Base-by-base conservation (phyloP, 1,140 invertebrate genomes). In the Papilio xuthus region DNA sequence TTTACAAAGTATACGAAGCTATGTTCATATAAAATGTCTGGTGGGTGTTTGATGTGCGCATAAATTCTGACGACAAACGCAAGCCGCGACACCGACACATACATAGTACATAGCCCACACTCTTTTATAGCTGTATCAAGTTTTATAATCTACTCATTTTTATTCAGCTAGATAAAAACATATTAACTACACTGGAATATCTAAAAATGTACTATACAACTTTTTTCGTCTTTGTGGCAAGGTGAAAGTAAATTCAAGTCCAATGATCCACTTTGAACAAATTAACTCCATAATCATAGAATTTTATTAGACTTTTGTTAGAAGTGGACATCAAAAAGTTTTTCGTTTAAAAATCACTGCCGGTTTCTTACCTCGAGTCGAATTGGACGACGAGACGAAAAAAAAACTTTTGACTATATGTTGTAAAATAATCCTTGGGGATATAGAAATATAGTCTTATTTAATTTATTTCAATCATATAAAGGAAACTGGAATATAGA, bases 11-110 rank as follows among this genome's bases (percentile, higher is more conserved):
- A 67, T 32, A 67, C 23, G 56, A 60, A 23, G 23, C n/a, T 10
- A 60, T 67, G 60, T 67, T 67, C 13, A 67, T 67, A 67, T 67
- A 28, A 67, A 67, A 67, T 67, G 60, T 67, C 26, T 67, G 60
- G 23, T 28, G 13, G 60, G 60, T 67, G 60, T 67, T 67, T 67
- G 60, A 67, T 67, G 60, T 18, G 12, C 26, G 60, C 60, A 67
- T 67, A 67, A 67, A 67, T 67, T 32, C 28, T 28, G 23, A 28
- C 13, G 13, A 28, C 60, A 67, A 67, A 15, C 60, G 60, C 12
- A 13, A 26, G 60, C 60, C 60, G 60, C 26, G 23, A 28, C 60
- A 28, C 60, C 32, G 32, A 37, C 32, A 37, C 32, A 37, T 4
- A 37, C 32, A 37, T n/a, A n/a, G n/a, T n/a, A n/a, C n/a, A n/a